phyloP scores from a whole-genome alignment of 2,113 vertebrate species.

The Progne subis region DNA sequence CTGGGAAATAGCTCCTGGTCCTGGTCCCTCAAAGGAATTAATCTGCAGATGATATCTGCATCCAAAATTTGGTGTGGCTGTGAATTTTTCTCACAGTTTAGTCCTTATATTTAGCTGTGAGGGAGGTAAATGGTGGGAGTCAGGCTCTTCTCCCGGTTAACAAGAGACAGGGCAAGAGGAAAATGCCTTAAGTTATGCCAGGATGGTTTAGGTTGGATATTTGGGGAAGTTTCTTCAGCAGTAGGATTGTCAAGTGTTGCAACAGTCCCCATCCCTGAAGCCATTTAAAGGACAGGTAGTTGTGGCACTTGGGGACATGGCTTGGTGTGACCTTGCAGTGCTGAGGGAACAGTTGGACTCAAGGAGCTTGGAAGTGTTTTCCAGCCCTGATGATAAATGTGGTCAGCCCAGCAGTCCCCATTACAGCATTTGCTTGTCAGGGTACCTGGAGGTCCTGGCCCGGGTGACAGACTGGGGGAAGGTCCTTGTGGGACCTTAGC shows the following conservation, averaged over 20 bases:
- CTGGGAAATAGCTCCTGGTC: background rate
- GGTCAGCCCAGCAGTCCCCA: background rate
- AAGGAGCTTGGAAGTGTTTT: background rate
- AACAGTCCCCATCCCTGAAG: background rate
- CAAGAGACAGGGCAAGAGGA: background rate
- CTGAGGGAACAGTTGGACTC: background rate
- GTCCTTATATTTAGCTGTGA: background rate
- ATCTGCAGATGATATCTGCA: background rate
- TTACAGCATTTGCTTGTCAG: accelerated
- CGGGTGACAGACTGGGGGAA: background rate
- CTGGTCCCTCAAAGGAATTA: background rate
- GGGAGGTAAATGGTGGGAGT: background rate
- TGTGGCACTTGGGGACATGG: background rate
- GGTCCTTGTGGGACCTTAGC: background rate
- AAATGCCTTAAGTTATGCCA: accelerated
- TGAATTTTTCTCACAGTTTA: background rate
- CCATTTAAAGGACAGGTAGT: background rate
- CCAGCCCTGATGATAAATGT: background rate
- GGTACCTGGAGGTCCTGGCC: background rate
- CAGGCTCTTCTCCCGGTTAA: background rate
- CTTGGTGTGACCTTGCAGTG: background rate
- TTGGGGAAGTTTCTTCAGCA: background rate
- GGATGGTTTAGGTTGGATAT: background rate
- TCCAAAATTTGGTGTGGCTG: background rate
- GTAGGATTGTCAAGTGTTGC: background rate